These are phyloP conservation scores for Alauda arvensis DNA, from an alignment of 2,797 vertebrate genomes.

Conservation along the genomic window DNA sequence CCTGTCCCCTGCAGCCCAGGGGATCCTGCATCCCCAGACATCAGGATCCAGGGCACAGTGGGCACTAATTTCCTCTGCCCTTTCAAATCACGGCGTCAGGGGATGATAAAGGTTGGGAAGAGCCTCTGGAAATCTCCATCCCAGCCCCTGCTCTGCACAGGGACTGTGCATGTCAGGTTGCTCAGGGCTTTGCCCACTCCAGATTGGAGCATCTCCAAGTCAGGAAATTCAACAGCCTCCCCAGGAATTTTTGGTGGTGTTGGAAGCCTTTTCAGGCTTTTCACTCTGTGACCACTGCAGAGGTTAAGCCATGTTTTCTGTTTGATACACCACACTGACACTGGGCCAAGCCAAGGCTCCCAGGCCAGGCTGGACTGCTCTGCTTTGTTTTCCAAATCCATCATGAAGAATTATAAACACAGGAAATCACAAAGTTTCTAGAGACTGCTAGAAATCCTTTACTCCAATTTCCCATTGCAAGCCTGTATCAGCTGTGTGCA, in stretches of 20 bases:
- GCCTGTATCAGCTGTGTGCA: accelerated
- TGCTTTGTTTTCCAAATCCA: background rate
- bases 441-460: too few species aligned
- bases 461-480: background rate
- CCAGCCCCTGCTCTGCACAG: background rate
- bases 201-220: background rate
- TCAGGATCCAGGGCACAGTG: background rate
- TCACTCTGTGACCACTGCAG: background rate
- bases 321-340: background rate
- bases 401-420: background rate
- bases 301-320: background rate
- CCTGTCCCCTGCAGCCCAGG: background rate
- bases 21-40: background rate
- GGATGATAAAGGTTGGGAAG: background rate
- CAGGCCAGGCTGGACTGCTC: background rate
- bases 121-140: background rate
- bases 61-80: background rate
- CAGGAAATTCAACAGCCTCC: background rate
- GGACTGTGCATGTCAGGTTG: background rate
- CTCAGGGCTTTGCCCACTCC: background rate
- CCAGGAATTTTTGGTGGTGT: background rate
- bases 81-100: background rate
- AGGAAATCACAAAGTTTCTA: background rate
- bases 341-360: background rate
- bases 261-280: background rate